Percentiles rank a stretch among this genome's conserved stretches.
phyloP scores from a whole-genome alignment of 1,140 invertebrate genomes.

The Procambarus clarkii region DNA sequence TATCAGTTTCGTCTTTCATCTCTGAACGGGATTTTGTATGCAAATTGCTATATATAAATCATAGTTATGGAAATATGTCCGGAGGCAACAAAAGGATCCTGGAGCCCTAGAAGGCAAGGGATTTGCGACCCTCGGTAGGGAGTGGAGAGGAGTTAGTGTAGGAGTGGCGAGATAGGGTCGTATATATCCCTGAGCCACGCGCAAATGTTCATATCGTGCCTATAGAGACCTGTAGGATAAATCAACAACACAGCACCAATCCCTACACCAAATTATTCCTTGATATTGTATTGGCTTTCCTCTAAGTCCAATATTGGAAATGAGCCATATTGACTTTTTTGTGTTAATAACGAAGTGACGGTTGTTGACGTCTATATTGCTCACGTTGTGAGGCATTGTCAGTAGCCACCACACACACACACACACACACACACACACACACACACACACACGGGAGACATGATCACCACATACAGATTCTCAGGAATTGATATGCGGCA shows the following conservation, averaged over 20 bases:
- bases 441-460: no score
- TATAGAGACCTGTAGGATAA: constrained; percentile 45
- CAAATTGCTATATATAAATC: constrained; percentile 62
- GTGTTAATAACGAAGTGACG: neutral
- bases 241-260: constrained; percentile 42
- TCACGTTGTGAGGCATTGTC: no score
- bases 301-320: neutral
- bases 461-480: no score
- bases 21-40: constrained; percentile 62
- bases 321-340: neutral
- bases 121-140: neutral
- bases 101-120: neutral
- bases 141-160: neutral
- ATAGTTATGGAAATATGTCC: constrained; percentile 54
- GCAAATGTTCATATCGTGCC: constrained; percentile 46
- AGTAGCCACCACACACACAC: no score
- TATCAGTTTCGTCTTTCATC: constrained; percentile 65
- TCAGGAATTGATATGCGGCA: no score
- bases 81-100: constrained; percentile 5
- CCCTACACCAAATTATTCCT: constrained; percentile 24
- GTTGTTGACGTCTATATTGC: no score
- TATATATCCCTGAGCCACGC: neutral
- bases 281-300: neutral
- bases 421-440: no score
- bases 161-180: no score